Percentiles rank a stretch among this genome's conserved stretches.
phyloP scores from a whole-genome alignment of 2,113 vertebrate species.

The Formicarius rufipectus region DNA sequence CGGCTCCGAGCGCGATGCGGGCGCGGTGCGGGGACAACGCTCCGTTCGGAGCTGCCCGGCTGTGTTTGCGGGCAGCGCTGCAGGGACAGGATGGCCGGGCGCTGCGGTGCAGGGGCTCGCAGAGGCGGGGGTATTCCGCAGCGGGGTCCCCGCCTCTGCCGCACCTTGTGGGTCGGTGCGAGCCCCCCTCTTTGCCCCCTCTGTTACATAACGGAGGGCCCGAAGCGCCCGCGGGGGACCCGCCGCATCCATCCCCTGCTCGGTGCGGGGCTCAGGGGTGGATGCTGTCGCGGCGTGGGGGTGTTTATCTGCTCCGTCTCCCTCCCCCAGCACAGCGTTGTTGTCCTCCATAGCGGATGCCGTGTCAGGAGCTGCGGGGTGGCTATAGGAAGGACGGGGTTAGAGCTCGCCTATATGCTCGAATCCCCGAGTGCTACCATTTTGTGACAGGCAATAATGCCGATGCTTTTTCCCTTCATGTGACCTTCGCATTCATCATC shows the following conservation, averaged over 20 bases:
- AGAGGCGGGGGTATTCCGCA: not conserved
- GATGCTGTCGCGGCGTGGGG: not conserved
- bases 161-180: not conserved
- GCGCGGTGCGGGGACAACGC: not conserved
- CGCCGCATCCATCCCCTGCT: not conserved
- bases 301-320: not conserved
- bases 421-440: constrained; percentile 25
- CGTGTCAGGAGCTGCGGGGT: constrained; percentile 1
- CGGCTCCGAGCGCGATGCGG: not conserved
- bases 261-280: not conserved
- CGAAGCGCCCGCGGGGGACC: not conserved
- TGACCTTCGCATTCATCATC: constrained; percentile 60
- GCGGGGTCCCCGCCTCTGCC: not conserved
- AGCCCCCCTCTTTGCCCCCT: not conserved
- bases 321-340: not conserved
- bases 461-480: constrained; percentile 34
- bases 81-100: not conserved
- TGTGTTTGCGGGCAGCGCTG: not conserved
- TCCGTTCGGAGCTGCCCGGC: not conserved
- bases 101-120: not conserved
- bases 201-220: constrained; percentile 23
- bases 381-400: constrained; percentile 9
- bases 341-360: constrained; percentile 36
- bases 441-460: constrained; percentile 8
- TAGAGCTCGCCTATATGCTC: not conserved